Evolutionary conservation across 2,113 vertebrate species (phyloP), one percentile per base, ranked within the genome.

Genomic region (Chloebia gouldiae): DNA sequence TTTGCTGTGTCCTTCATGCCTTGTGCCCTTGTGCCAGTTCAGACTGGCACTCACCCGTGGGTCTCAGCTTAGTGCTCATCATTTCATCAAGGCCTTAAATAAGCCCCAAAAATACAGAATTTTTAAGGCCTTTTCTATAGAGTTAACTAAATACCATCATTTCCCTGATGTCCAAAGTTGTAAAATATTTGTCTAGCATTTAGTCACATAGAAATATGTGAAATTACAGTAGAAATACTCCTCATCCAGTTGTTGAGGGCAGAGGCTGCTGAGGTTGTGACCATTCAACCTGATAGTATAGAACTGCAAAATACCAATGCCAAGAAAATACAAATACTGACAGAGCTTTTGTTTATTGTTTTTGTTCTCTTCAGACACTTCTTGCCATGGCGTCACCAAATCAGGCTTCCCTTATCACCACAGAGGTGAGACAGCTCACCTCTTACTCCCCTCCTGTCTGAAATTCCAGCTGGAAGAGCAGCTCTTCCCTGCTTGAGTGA

Each of bases 361-460:
- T 57, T 17, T 21, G 7, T 61, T 80, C 49, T 65, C 44, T 53
- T 31, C 68, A 81, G 54, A 25, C 47, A 18, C 15, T 69, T 76
- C 45, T 69, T 30, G 61, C 57, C 25, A 39, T 22, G 2, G 9
- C 53, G 60, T 47, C 70, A 44, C 49, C 61, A 50, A 15, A 24
- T 65, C 49, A 45, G 19, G 39, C 35, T 65, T 49, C 20, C 10
- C 11, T 44, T 11, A 5, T 19, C 13, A 2, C 21, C 19, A 51
- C 9, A 40, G 66, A 44, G 27, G 11, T 0, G 0, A 70, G 60
- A 7, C 5, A 40, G 49, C 37, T 65, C 71, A 73, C 11, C 40
- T 59, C 56, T 77, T 24, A 3, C 30, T 72, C 37, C 28, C 5
- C 44, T 51, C 35, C 49, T 27, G 35, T 10, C 53, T 35, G 24